Percentiles rank a stretch among this genome's conserved stretches.
Conservation (phyloP, 2,888 invertebrate genomes). For the Amblyteles armatorius region DNA sequence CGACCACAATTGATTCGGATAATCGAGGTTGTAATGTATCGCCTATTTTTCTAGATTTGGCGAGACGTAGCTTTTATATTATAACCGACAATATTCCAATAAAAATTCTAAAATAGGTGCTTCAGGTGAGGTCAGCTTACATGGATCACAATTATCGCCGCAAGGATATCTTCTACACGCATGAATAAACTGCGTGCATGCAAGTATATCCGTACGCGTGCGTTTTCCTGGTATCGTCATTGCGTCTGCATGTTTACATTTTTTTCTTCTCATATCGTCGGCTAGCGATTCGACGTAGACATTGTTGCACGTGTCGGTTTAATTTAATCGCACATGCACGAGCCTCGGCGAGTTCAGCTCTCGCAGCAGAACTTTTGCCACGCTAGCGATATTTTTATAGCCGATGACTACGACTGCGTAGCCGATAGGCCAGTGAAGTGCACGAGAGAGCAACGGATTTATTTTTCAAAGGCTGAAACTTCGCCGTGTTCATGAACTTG, state of each 20-base stretch:
- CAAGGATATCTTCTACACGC: background rate
- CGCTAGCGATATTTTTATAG: conserved; percentile 11
- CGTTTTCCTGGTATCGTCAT: conserved; percentile 19
- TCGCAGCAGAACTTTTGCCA: background rate
- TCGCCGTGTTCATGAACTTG: background rate
- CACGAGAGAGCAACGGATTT: background rate
- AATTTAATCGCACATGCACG: conserved; percentile 2
- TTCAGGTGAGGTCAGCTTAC: background rate
- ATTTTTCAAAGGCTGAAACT: background rate
- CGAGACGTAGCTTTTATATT: background rate
- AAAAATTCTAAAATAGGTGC: background rate
- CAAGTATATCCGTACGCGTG: conserved; percentile 1
- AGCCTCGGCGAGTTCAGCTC: background rate
- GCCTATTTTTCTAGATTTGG: background rate
- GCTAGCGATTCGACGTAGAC: conserved; percentile 15
- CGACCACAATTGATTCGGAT: no score
- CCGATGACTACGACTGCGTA: background rate
- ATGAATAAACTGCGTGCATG: background rate
- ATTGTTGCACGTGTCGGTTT: conserved; percentile 31
- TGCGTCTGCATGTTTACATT: conserved; percentile 7
- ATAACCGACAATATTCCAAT: background rate
- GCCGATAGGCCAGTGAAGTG: background rate
- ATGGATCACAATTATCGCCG: background rate
- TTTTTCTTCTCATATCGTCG: conserved; percentile 1
- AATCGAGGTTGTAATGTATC: background rate